phyloP scores from a whole-genome alignment of 2,797 vertebrate species.

The Rhyacichthys aspro region DNA sequence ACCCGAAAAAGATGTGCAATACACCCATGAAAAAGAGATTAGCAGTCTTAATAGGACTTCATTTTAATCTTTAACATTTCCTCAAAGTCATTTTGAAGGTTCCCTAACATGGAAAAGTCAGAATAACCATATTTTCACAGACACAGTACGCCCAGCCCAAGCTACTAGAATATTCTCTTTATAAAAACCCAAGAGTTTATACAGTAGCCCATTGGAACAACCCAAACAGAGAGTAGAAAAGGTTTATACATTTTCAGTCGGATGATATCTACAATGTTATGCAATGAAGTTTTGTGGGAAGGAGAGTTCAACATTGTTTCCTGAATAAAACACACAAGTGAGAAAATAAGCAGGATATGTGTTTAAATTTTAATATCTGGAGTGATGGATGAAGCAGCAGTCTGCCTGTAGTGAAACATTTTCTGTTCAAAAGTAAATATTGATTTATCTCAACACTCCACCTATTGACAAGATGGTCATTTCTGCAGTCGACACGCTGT shows the following conservation, averaged over 20 bases:
- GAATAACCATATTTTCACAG: no score
- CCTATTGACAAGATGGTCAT: background rate
- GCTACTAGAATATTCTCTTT: background rate
- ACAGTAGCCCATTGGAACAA: conserved; percentile 1
- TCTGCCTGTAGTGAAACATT: background rate
- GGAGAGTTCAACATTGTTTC: no score
- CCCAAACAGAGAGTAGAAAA: background rate
- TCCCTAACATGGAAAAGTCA: no score
- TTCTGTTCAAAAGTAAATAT: background rate
- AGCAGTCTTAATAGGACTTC: no score
- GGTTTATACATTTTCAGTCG: background rate
- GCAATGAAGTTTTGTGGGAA: no score
- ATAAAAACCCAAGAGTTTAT: background rate
- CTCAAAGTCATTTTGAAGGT: no score
- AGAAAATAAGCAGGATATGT: background rate
- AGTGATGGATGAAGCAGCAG: no score
- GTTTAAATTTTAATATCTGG: background rate
- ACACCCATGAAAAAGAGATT: no score
- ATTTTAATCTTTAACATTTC: no score
- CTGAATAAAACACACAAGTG: no score
- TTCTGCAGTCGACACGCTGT: background rate
- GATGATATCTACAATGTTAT: no score
- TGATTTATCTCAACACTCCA: background rate
- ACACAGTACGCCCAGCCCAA: background rate
- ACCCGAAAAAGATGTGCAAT: no score